Conservation (phyloP, 2,113 vertebrate genomes). For the Seriola quinqueradiata region DNA sequence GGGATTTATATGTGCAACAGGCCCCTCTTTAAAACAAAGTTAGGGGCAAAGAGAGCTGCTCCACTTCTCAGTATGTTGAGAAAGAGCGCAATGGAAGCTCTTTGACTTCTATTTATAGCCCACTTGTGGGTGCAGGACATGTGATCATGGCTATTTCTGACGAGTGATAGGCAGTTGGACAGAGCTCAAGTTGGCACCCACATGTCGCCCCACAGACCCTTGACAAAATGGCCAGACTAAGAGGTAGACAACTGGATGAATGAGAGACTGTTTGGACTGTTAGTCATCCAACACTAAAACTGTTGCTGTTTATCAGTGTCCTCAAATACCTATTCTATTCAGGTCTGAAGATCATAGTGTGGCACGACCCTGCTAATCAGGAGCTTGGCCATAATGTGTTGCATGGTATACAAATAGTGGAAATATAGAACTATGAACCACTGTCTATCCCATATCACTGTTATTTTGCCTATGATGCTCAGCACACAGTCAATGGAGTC, state of each 20-base stretch:
- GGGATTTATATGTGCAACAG: neutral
- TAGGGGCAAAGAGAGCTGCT: constrained; percentile 14
- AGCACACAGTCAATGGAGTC: neutral
- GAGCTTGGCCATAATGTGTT: neutral
- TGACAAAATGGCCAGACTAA: constrained; percentile 72
- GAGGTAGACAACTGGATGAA: constrained; percentile 62
- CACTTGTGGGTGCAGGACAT: constrained; percentile 77
- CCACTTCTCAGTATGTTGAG: constrained; percentile 48
- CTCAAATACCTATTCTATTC: constrained; percentile 37
- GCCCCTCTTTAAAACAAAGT: constrained; percentile 1
- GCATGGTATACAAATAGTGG: neutral
- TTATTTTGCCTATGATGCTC: neutral
- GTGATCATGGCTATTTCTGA: constrained; percentile 85
- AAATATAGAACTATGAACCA: neutral
- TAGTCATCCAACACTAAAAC: constrained; percentile 45
- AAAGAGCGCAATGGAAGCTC: constrained; percentile 56
- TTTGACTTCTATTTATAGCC: constrained; percentile 79
- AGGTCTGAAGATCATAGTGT: constrained; percentile 24
- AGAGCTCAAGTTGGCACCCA: constrained; percentile 75
- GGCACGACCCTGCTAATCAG: neutral
- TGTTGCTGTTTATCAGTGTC: constrained; percentile 42
- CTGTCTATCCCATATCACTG: neutral
- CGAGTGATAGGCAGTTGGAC: constrained; percentile 75
- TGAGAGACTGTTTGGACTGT: constrained; percentile 31
- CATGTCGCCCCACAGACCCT: constrained; percentile 75